These are phyloP conservation scores for Morinoia aosen DNA, from an alignment of 2,888 invertebrate genomes.

Conservation along the genomic window DNA sequence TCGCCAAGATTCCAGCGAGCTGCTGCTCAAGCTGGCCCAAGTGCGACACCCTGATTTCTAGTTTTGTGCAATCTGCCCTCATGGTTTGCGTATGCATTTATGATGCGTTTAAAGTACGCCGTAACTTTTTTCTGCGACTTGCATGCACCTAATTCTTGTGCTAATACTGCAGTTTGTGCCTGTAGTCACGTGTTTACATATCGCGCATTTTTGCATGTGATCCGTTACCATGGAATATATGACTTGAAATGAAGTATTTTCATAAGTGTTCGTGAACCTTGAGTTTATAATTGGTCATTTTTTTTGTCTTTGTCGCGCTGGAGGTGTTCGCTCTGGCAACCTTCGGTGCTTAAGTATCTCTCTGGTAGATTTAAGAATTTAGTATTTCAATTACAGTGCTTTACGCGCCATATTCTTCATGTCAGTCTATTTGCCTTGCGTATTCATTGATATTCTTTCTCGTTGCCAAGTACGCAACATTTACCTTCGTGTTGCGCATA, in stretches of 20 bases:
- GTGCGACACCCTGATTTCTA: slow-evolving; percentile 44
- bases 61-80: neutral
- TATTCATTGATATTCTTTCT: slow-evolving; percentile 13
- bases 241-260: neutral
- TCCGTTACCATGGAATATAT: neutral
- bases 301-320: neutral
- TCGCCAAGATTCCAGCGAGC: slow-evolving; percentile 29
- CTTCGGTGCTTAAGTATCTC: neutral
- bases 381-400: neutral
- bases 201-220: slow-evolving; percentile 49
- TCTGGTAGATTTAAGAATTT: neutral
- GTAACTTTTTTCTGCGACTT: neutral
- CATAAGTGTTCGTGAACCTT: slow-evolving; percentile 8
- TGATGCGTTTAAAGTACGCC: neutral
- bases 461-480: neutral
- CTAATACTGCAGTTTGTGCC: slow-evolving; percentile 20
- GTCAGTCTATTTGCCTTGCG: neutral
- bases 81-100: slow-evolving; percentile 3
- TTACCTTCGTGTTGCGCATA: neutral
- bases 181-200: slow-evolving; percentile 29
- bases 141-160: slow-evolving; percentile 17
- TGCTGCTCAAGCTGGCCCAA: slow-evolving; percentile 47
- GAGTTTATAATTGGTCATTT: neutral
- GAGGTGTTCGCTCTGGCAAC: neutral
- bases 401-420: neutral